A percentile compares a stretch with the other conserved stretches of the same genome.
Conservation (phyloP, 2,888 invertebrate genomes). For the Pheosia tremula region DNA sequence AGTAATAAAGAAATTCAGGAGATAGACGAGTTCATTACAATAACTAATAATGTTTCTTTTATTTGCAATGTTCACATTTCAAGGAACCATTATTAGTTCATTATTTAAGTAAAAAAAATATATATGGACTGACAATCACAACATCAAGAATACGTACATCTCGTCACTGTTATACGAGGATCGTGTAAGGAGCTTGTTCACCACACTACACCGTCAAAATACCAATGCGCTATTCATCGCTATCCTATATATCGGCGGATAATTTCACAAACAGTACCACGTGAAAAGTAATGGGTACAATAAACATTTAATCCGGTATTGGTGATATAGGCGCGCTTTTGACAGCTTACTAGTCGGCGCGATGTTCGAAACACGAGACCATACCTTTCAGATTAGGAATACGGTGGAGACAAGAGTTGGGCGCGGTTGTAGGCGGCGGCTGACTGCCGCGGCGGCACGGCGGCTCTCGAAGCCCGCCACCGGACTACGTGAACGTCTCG, state of each 20-base stretch:
- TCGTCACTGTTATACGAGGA: not conserved
- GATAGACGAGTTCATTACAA: too few relatives aligned
- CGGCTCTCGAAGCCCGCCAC: slow-evolving; percentile 43
- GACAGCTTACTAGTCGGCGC: slow-evolving; percentile 37
- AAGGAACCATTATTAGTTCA: not conserved
- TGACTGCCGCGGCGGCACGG: slow-evolving; percentile 54
- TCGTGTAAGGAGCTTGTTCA: not conserved
- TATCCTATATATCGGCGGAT: slow-evolving; percentile 36
- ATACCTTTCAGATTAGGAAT: slow-evolving; percentile 65
- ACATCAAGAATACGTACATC: slow-evolving; percentile 4
- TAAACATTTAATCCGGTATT: slow-evolving; percentile 52
- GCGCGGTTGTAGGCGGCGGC: slow-evolving; percentile 47
- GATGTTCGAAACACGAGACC: slow-evolving; percentile 61
- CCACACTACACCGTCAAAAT: slow-evolving; percentile 33
- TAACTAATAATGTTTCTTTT: too few relatives aligned
- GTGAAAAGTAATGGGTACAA: slow-evolving; percentile 45
- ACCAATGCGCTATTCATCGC: slow-evolving; percentile 25
- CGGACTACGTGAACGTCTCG: slow-evolving; percentile 58
- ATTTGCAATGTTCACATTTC: too few relatives aligned
- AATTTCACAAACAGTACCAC: slow-evolving; percentile 47
- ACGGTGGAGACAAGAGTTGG: slow-evolving; percentile 57
- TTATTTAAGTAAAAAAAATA: not conserved
- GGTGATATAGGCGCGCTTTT: slow-evolving; percentile 44
- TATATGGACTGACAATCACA: slow-evolving; percentile 11
- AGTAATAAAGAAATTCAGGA: too few relatives aligned